Percentiles rank a stretch among this genome's conserved stretches.
Evolutionary conservation across 2,888 invertebrate species (phyloP).

Genomic region (Byasa hedistus): DNA sequence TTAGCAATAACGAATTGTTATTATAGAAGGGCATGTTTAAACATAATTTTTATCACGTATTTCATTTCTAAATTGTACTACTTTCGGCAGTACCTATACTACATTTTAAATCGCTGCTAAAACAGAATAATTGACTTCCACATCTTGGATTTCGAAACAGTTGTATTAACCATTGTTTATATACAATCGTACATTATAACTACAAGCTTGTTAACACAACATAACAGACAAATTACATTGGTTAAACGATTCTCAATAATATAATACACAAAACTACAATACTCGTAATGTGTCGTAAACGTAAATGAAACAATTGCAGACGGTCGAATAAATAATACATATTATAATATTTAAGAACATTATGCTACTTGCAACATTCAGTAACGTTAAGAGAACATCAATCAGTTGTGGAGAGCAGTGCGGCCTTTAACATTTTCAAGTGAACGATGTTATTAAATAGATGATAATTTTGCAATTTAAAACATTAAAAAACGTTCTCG

Average conservation of each 20-base stretch:
- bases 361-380: constrained; percentile 39
- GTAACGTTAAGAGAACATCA: constrained; percentile 67
- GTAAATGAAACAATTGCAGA: not conserved
- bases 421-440: constrained; percentile 63
- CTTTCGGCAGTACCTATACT: too few relatives aligned
- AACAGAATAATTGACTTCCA: too few relatives aligned
- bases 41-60: too few relatives aligned
- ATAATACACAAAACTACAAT: not conserved
- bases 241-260: not conserved
- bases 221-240: not conserved
- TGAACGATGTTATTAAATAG: constrained; percentile 51
- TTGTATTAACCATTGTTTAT: too few relatives aligned
- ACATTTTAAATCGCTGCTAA: too few relatives aligned
- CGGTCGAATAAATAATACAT: constrained; percentile 13
- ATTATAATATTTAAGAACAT: constrained; percentile 29
- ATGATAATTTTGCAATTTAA: constrained; percentile 47
- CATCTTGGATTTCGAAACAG: too few relatives aligned
- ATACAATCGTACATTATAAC: too few relatives aligned
- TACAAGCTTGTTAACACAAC: not conserved
- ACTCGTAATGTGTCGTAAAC: not conserved
- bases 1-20: too few relatives aligned
- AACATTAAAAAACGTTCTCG: constrained; percentile 43
- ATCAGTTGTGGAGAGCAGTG: constrained; percentile 48
- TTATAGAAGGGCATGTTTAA: too few relatives aligned
- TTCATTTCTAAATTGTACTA: too few relatives aligned